phyloP scores from a whole-genome alignment of 2,888 invertebrate genomes.

The Oscheius onirici region DNA sequence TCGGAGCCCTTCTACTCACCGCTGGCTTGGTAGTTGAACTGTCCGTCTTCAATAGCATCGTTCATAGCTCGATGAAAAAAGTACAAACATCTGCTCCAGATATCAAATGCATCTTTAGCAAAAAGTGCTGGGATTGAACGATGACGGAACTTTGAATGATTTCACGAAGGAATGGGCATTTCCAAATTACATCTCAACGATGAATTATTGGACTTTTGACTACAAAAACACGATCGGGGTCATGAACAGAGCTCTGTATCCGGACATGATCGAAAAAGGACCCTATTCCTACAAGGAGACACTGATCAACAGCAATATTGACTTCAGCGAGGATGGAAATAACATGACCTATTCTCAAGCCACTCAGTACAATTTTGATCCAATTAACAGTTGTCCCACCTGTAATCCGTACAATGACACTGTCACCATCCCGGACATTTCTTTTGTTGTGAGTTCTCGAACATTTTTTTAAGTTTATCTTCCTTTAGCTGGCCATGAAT shows the following conservation, averaged over 20 bases:
- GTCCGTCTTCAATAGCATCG: conserved; percentile 46
- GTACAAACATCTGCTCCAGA: no score
- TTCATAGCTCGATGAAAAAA: conserved; percentile 46
- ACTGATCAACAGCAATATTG: conserved; percentile 43
- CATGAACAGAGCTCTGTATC: conserved; percentile 55
- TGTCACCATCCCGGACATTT: conserved; percentile 56
- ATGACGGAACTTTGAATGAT: conserved; percentile 54
- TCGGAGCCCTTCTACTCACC: conserved; percentile 46
- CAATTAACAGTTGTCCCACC: conserved; percentile 47
- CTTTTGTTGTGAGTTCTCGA: conserved; percentile 39
- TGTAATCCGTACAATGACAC: conserved; percentile 57
- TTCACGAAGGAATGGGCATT: conserved; percentile 52
- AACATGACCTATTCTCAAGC: conserved; percentile 50
- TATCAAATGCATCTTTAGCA: conserved; percentile 46
- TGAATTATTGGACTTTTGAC: conserved; percentile 55
- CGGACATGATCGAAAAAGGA: conserved; percentile 58
- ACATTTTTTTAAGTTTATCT: background rate
- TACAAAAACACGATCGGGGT: conserved; percentile 60
- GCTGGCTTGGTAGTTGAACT: conserved; percentile 58
- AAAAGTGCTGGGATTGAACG: conserved; percentile 53
- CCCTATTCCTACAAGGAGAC: conserved; percentile 59
- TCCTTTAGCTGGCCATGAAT: conserved; percentile 28
- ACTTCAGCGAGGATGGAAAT: conserved; percentile 42
- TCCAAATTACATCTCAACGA: conserved; percentile 45
- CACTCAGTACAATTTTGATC: conserved; percentile 51